phyloP scores from a whole-genome alignment of 2,113 vertebrate species.

The Lontra canadensis region DNA sequence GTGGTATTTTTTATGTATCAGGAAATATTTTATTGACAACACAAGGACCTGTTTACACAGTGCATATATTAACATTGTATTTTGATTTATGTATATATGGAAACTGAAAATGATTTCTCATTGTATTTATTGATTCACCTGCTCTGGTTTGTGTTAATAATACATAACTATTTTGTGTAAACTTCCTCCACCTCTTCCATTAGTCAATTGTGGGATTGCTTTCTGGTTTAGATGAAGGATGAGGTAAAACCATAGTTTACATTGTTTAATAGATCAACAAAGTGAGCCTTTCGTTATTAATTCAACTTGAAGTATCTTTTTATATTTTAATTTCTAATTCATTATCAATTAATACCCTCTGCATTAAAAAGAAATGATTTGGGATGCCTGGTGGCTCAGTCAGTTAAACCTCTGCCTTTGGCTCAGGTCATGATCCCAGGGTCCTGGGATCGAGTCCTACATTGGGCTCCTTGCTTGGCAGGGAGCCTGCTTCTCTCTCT shows the following conservation, averaged over 20 bases:
- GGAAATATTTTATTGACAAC: not conserved
- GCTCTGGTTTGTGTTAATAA: slow-evolving; percentile 75
- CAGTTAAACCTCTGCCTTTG: no score
- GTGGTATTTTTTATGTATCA: not conserved
- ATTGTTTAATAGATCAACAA: slow-evolving; percentile 31
- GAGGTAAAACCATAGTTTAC: not conserved
- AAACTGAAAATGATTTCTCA: slow-evolving; percentile 54
- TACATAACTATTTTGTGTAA: slow-evolving; percentile 64
- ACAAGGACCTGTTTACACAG: accelerated
- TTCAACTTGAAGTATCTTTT: not conserved
- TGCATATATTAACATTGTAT: not conserved
- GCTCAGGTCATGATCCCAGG: no score
- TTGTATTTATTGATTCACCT: slow-evolving; percentile 81
- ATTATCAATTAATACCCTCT: not conserved
- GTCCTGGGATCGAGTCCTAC: no score
- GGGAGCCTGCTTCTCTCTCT: no score
- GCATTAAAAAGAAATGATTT: no score
- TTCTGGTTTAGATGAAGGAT: slow-evolving; percentile 1
- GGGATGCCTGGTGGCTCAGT: no score
- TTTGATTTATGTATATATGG: slow-evolving; percentile 36
- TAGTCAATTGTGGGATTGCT: not conserved
- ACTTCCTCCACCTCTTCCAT: not conserved
- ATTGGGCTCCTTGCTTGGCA: no score
- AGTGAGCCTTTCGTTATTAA: not conserved
- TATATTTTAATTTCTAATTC: not conserved